A percentile compares a stretch with the other conserved stretches of the same genome.
These are phyloP conservation scores for Aphidius ervi DNA, from an alignment of 1,140 invertebrate genomes.

Conservation along the genomic window DNA sequence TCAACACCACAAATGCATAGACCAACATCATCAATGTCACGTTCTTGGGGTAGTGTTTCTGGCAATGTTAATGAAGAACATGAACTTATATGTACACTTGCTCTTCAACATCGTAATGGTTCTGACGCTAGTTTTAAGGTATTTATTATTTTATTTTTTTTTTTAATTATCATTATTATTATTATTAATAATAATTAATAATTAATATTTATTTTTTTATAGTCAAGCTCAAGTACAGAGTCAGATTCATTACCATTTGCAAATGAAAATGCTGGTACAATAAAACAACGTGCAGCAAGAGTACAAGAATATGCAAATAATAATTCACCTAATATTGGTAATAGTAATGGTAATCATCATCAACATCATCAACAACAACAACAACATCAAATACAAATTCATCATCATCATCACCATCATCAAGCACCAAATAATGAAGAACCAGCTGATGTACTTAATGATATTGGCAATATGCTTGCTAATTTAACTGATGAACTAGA, in stretches of 20 bases:
- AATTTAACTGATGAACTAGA: constrained; percentile 91
- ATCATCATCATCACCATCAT: constrained; percentile 31
- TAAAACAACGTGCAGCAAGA: constrained; percentile 71
- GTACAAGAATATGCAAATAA: constrained; percentile 52
- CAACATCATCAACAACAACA: constrained; percentile 32
- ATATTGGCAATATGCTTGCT: constrained; percentile 94
- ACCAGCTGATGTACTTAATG: constrained; percentile 86
- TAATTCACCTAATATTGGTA: constrained; percentile 25
- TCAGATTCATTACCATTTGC: constrained; percentile 97
- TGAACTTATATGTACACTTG: constrained; percentile 60
- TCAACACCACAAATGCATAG: constrained; percentile 46
- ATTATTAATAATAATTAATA: not conserved
- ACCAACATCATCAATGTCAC: constrained; percentile 54
- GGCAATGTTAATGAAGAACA: constrained; percentile 56
- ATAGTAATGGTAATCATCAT: not conserved
- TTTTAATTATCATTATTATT: not conserved
- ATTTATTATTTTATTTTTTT: constrained; percentile 22
- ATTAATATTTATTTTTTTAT: constrained; percentile 37
- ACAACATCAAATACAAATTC: constrained; percentile 34
- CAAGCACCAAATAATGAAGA: constrained; percentile 50
- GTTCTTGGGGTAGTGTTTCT: constrained; percentile 55
- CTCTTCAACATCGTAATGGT: constrained; percentile 69
- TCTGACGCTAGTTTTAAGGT: constrained; percentile 86
- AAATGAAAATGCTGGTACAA: constrained; percentile 97
- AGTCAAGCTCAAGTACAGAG: constrained; percentile 93